phyloP scores from a whole-genome alignment of 2,888 invertebrate genomes.

The Pristionchus maxplancki region DNA sequence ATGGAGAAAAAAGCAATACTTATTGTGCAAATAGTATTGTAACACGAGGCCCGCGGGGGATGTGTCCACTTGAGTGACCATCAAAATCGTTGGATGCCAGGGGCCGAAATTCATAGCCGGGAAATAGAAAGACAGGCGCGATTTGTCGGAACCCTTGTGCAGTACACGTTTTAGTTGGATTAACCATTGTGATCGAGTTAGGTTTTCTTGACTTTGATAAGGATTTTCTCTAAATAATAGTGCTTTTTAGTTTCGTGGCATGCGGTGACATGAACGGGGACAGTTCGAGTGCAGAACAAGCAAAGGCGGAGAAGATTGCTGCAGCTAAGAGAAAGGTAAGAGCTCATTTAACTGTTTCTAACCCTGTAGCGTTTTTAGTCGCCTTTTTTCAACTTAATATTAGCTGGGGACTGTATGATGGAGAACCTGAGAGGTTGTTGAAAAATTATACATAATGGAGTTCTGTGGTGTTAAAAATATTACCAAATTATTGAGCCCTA shows the following conservation, averaged over 20 bases:
- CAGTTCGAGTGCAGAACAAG: slow-evolving; percentile 6
- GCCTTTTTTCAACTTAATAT: no score
- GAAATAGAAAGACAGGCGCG: background rate
- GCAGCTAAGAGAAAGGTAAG: slow-evolving; percentile 63
- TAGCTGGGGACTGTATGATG: no score
- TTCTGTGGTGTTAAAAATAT: no score
- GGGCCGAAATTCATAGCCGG: background rate
- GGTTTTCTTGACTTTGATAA: background rate
- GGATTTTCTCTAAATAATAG: background rate
- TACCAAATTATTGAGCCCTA: no score
- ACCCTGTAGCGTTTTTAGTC: background rate
- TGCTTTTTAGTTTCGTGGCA: background rate
- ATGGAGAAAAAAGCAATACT: slow-evolving; percentile 24
- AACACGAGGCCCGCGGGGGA: background rate
- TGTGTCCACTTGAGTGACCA: slow-evolving; percentile 21
- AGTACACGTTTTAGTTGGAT: slow-evolving; percentile 29
- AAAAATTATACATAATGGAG: no score
- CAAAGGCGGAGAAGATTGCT: slow-evolving; percentile 64
- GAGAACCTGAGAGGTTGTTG: no score
- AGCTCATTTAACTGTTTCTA: background rate
- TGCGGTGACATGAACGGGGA: slow-evolving; percentile 48
- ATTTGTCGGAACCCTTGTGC: background rate
- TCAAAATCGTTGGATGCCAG: slow-evolving; percentile 31
- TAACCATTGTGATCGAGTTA: background rate
- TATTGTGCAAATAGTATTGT: slow-evolving; percentile 17